Evolutionary conservation across 2,888 invertebrate species (phyloP).

Genomic region (Nemurella pictetii): DNA sequence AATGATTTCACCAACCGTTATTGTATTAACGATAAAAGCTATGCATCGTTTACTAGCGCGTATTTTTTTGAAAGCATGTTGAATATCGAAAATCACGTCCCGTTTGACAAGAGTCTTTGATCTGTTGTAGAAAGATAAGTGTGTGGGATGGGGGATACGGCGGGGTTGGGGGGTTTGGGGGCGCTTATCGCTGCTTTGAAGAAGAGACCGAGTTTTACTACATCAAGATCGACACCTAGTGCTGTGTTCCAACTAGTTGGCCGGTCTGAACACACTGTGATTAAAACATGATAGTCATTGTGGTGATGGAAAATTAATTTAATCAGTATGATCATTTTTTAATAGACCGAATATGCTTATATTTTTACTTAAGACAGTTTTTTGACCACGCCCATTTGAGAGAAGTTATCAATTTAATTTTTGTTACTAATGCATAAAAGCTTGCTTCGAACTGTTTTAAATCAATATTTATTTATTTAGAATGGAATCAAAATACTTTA

Average conservation of each 20-base stretch:
- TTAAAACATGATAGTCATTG: too few species aligned
- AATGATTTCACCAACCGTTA: background rate
- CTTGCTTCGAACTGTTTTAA: too few species aligned
- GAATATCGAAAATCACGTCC: background rate
- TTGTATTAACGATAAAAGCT: background rate
- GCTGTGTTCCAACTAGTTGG: background rate
- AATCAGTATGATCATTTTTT: too few species aligned
- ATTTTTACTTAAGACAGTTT: too few species aligned
- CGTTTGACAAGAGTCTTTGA: slow-evolving; percentile 33
- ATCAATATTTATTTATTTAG: too few species aligned
- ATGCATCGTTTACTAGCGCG: background rate
- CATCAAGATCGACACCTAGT: slow-evolving; percentile 28
- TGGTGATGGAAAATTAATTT: too few species aligned
- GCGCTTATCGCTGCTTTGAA: slow-evolving; percentile 30
- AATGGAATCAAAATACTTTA: too few species aligned
- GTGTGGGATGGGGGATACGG: background rate
- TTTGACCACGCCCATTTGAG: too few species aligned
- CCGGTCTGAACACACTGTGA: background rate
- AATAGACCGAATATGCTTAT: too few species aligned
- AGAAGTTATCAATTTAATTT: too few species aligned
- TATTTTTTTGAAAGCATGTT: background rate
- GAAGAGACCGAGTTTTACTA: slow-evolving; percentile 22
- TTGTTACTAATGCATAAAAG: too few species aligned
- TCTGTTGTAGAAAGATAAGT: slow-evolving; percentile 30
- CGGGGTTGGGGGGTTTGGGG: background rate